These are phyloP conservation scores for Bubo scandiacus DNA, from an alignment of 2,113 vertebrate species.

Conservation along the genomic window DNA sequence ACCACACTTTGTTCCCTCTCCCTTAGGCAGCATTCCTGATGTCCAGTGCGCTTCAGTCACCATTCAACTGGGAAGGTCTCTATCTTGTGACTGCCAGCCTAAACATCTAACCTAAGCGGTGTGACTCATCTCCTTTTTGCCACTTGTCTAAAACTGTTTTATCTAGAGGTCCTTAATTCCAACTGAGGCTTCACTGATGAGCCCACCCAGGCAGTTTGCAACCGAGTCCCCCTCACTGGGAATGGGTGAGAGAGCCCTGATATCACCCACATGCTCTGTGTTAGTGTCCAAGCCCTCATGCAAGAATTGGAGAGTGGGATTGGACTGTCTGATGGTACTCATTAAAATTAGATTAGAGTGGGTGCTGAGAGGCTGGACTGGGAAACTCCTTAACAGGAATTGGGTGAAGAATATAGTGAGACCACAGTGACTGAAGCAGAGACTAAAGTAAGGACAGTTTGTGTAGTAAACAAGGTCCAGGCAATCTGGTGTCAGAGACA, in stretches of 20 bases:
- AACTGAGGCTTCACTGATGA: neutral
- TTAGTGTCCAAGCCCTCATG: neutral
- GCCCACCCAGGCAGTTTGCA: conserved; percentile 47
- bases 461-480: neutral
- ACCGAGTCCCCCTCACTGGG: fast-evolving
- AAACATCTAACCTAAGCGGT: neutral
- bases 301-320: neutral
- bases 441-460: neutral
- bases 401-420: neutral
- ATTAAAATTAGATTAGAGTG: neutral
- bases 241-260: neutral
- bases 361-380: neutral
- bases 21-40: neutral
- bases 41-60: neutral
- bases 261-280: neutral
- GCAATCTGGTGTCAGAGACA: neutral
- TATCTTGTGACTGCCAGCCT: neutral
- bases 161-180: neutral
- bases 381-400: neutral
- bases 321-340: neutral
- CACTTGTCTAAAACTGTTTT: neutral
- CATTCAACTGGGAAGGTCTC: neutral
- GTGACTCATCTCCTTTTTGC: neutral
- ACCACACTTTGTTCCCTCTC: neutral
- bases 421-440: neutral